phyloP scores from a whole-genome alignment of 2,797 vertebrate genomes.

The Siniperca obscura region DNA sequence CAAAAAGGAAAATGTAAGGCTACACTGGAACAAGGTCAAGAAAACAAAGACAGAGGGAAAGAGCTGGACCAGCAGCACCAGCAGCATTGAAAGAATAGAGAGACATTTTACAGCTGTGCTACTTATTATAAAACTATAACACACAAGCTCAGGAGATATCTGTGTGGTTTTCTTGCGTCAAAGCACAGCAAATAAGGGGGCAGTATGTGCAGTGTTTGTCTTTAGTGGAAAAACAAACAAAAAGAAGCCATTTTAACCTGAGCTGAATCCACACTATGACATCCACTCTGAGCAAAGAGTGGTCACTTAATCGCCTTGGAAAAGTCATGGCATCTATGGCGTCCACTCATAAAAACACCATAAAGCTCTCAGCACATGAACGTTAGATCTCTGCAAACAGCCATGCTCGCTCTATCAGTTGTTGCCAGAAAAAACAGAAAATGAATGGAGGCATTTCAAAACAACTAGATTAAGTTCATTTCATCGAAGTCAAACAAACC shows the following conservation, averaged over 20 bases:
- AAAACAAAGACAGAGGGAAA: conserved; percentile 52
- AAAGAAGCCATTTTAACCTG: conserved; percentile 65
- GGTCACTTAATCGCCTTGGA: conserved; percentile 58
- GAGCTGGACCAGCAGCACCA: conserved; percentile 34
- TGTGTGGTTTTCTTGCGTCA: conserved; percentile 50
- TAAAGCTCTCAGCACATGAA: conserved; percentile 66
- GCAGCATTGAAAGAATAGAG: neutral
- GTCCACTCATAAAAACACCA: conserved; percentile 65
- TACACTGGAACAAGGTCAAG: conserved; percentile 53
- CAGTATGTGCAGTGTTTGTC: conserved; percentile 47
- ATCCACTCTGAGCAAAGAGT: conserved; percentile 62
- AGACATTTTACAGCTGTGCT: conserved; percentile 29
- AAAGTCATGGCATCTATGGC: conserved; percentile 55
- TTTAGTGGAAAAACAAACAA: conserved; percentile 83
- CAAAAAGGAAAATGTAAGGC: conserved; percentile 64
- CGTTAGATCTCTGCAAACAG: conserved; percentile 28
- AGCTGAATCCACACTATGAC: conserved; percentile 65
- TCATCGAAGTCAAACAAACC: conserved; percentile 50
- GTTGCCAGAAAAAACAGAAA: conserved; percentile 41
- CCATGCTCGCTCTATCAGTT: conserved; percentile 24
- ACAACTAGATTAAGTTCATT: conserved; percentile 52
- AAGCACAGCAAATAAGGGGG: conserved; percentile 37
- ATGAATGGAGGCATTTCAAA: conserved; percentile 39
- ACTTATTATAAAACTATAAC: conserved; percentile 31
- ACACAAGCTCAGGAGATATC: conserved; percentile 26